Conservation (phyloP, 1,140 invertebrate genomes). For the Brachionus asplanchnoidis region DNA sequence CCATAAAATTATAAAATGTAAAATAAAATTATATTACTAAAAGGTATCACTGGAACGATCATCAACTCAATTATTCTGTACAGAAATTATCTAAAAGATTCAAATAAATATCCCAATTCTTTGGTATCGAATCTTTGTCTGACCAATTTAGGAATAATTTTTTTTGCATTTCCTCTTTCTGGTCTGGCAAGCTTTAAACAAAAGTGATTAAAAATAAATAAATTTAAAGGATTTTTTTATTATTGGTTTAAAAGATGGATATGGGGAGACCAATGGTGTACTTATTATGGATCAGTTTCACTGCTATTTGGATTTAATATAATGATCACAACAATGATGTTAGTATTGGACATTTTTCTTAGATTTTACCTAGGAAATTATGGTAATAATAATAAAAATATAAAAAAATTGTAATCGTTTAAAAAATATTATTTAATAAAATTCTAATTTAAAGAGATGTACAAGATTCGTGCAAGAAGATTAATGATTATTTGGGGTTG, state of each 20-base stretch:
- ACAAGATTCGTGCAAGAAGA: neutral
- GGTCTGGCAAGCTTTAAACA: conserved; percentile 17
- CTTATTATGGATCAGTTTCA: conserved; percentile 26
- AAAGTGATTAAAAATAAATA: neutral
- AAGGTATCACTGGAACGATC: neutral
- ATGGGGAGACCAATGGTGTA: conserved; percentile 37
- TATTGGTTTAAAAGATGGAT: conserved; percentile 12
- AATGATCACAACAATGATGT: conserved; percentile 28
- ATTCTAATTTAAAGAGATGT: neutral
- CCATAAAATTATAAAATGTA: neutral
- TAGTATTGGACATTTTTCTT: neutral
- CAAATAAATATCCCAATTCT: neutral
- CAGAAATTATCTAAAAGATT: neutral
- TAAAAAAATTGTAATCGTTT: neutral
- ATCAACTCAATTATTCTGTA: conserved; percentile 3
- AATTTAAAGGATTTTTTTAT: neutral
- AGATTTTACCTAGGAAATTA: neutral
- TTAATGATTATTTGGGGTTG: conserved; percentile 25
- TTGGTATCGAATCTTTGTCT: neutral
- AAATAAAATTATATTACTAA: neutral
- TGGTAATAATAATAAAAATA: neutral
- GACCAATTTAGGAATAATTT: conserved; percentile 34
- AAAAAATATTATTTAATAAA: neutral
- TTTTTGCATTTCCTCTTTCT: conserved; percentile 39
- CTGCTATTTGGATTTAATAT: conserved; percentile 34